A percentile compares a stretch with the other conserved stretches of the same genome.
phyloP scores from a whole-genome alignment of 2,888 invertebrate genomes.

The Torymus aiolomorphi region DNA sequence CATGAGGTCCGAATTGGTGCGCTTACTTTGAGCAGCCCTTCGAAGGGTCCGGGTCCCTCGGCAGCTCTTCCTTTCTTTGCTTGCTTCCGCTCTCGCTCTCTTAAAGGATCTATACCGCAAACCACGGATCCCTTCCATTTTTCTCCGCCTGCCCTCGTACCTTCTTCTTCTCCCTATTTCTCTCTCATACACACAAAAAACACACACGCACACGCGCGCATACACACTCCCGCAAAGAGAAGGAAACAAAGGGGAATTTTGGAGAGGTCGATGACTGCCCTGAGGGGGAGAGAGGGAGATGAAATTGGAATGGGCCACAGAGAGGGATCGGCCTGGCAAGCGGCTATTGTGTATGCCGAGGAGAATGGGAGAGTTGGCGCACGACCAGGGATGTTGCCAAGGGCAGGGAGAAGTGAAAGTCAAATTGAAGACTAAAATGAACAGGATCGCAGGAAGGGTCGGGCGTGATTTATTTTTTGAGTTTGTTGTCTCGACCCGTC shows the following conservation, averaged over 20 bases:
- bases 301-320: neutral
- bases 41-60: slow-evolving; percentile 44
- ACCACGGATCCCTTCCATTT: neutral
- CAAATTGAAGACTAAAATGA: slow-evolving; percentile 63
- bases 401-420: slow-evolving; percentile 67
- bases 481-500: slow-evolving; percentile 23
- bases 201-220: no score
- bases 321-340: neutral
- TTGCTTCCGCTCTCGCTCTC: neutral
- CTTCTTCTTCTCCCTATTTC: slow-evolving; percentile 7
- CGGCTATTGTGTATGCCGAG: neutral
- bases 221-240: no score
- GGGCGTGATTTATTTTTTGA: slow-evolving; percentile 46
- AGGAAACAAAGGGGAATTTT: neutral
- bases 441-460: slow-evolving; percentile 64
- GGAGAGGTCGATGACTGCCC: neutral
- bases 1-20: slow-evolving; percentile 69
- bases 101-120: slow-evolving; percentile 7
- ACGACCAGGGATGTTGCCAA: slow-evolving; percentile 51
- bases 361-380: neutral
- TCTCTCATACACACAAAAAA: no score
- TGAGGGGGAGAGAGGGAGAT: neutral
- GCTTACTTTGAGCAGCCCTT: slow-evolving; percentile 63
- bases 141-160: neutral
- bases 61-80: neutral